Evolutionary conservation across 2,113 vertebrate genomes (phyloP).

Genomic region (Halcyon malimbica): DNA sequence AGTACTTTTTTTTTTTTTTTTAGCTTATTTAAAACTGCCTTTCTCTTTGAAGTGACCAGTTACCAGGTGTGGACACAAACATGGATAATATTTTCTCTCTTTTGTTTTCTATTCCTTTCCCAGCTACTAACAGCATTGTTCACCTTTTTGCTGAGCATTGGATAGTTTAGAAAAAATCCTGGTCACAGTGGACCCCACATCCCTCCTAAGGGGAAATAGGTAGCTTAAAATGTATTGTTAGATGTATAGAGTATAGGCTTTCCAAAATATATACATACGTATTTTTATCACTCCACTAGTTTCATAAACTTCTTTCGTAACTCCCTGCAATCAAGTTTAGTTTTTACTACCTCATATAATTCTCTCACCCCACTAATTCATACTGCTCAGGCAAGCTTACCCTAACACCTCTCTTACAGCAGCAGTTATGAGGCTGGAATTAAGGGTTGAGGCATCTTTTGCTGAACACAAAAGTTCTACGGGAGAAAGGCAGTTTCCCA

Average conservation of each 20-base stretch:
- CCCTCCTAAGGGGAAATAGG: background rate
- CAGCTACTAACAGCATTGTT: background rate
- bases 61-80: background rate
- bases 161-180: background rate
- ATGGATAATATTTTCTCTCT: background rate
- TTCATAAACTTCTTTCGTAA: background rate
- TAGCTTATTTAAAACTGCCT: background rate
- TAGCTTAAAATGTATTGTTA: background rate
- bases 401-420: background rate
- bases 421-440: background rate
- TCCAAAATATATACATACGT: background rate
- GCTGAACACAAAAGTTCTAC: background rate
- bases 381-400: background rate
- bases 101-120: background rate
- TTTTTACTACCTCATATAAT: background rate
- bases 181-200: background rate
- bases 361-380: background rate
- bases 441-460: background rate
- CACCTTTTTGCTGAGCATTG: background rate
- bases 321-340: background rate
- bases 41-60: background rate
- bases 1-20: background rate
- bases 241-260: background rate
- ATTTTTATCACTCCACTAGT: background rate
- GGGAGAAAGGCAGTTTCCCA: background rate